These are phyloP conservation scores for Drosophila seclusa DNA, from an alignment of 2,888 invertebrate genomes.

Conservation along the genomic window DNA sequence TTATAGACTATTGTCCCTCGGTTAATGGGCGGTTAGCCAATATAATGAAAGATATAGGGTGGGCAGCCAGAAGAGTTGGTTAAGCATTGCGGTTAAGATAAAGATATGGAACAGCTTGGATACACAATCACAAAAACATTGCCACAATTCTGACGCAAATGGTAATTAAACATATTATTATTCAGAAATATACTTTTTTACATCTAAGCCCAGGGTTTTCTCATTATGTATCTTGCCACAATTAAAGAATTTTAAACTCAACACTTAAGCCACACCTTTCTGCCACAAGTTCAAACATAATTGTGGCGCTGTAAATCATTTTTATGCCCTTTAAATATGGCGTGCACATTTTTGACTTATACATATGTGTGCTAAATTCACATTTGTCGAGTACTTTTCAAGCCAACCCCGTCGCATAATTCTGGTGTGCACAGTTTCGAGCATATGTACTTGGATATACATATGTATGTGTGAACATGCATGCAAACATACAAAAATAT, in stretches of 20 bases:
- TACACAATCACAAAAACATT: not conserved
- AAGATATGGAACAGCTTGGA: not conserved
- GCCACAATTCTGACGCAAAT: not conserved
- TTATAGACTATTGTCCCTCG: conserved; percentile 58
- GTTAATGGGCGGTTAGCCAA: conserved; percentile 59
- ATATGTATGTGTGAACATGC: not conserved
- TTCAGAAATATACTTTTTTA: not conserved
- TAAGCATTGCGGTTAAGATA: not conserved
- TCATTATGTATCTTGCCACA: not conserved
- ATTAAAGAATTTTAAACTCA: not conserved
- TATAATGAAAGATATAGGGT: conserved; percentile 34
- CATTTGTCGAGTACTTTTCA: not conserved
- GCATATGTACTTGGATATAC: conserved; percentile 16
- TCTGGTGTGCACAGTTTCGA: conserved; percentile 3
- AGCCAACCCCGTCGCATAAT: conserved; percentile 14
- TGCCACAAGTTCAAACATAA: not conserved
- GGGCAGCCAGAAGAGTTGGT: conserved; percentile 17
- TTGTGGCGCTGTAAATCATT: not conserved
- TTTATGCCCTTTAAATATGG: not conserved
- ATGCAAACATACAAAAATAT: conserved; percentile 1
- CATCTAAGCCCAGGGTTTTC: not conserved
- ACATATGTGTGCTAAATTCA: not conserved
- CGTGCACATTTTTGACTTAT: not conserved
- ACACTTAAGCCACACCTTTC: not conserved
- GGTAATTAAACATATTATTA: not conserved